Conservation (phyloP, 2,888 invertebrate genomes). For the Morinoia aosen region DNA sequence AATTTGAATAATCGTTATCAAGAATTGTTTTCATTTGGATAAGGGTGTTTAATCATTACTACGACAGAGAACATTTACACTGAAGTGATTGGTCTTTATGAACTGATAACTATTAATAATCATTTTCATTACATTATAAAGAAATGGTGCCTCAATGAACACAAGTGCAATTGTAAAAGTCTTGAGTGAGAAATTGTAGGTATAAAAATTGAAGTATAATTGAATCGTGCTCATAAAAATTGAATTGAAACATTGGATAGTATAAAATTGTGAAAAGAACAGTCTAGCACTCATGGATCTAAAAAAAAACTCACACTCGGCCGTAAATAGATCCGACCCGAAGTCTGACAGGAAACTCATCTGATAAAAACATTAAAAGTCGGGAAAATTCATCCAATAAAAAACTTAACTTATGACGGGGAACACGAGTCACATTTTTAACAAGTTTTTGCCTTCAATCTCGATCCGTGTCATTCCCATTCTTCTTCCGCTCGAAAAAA, state of each 20-base stretch:
- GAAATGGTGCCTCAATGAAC: neutral
- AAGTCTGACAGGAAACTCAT: neutral
- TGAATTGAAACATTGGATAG: too few species aligned
- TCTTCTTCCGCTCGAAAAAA: conserved; percentile 12
- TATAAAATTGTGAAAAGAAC: too few species aligned
- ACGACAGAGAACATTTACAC: neutral
- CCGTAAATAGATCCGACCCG: neutral
- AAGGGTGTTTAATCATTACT: too few species aligned
- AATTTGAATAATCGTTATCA: too few species aligned
- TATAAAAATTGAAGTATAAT: neutral
- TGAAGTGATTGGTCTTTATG: neutral
- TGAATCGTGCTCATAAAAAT: too few species aligned
- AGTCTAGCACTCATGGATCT: neutral
- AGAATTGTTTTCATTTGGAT: too few species aligned
- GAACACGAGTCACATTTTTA: conserved; percentile 7
- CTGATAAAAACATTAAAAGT: neutral
- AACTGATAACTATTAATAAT: neutral
- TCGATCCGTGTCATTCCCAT: conserved; percentile 12
- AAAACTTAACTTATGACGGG: conserved; percentile 10
- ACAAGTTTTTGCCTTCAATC: neutral
- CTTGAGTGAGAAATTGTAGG: neutral
- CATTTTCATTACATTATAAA: neutral
- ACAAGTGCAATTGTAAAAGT: neutral
- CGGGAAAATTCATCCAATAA: neutral
- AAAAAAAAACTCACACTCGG: neutral